Evolutionary conservation across 1,140 invertebrate species (phyloP).

Genomic region (Carposina sasakii): DNA sequence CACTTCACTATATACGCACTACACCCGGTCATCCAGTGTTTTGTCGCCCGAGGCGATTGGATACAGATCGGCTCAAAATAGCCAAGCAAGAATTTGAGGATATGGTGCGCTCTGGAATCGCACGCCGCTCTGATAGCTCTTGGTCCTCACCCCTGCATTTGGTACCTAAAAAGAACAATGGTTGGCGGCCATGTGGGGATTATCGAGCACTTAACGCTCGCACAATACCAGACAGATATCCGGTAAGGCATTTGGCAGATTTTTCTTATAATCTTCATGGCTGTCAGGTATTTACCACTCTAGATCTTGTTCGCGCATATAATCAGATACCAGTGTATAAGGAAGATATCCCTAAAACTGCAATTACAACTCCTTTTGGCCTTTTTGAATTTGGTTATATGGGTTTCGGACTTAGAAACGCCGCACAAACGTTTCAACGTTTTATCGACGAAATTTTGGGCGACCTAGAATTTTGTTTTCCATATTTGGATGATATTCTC

Average conservation of each 20-base stretch:
- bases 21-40: not conserved
- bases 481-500: too few species aligned
- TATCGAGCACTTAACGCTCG: constrained; percentile 51
- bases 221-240: constrained; percentile 43
- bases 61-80: not conserved
- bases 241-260: constrained; percentile 5
- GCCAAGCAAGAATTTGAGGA: not conserved
- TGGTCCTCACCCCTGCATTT: constrained; percentile 62
- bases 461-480: too few species aligned
- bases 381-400: too few species aligned
- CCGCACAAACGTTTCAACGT: too few species aligned
- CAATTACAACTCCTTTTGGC: too few species aligned
- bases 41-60: not conserved
- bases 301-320: not conserved
- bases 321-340: not conserved
- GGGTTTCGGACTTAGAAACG: too few species aligned
- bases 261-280: not conserved
- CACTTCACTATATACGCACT: not conserved
- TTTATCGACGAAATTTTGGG: too few species aligned
- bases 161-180: constrained; percentile 50
- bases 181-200: too few species aligned
- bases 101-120: constrained; percentile 25
- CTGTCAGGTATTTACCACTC: not conserved
- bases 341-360: not conserved
- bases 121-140: constrained; percentile 37